phyloP scores from a whole-genome alignment of 2,113 vertebrate genomes.

The Enhydra lutris region DNA sequence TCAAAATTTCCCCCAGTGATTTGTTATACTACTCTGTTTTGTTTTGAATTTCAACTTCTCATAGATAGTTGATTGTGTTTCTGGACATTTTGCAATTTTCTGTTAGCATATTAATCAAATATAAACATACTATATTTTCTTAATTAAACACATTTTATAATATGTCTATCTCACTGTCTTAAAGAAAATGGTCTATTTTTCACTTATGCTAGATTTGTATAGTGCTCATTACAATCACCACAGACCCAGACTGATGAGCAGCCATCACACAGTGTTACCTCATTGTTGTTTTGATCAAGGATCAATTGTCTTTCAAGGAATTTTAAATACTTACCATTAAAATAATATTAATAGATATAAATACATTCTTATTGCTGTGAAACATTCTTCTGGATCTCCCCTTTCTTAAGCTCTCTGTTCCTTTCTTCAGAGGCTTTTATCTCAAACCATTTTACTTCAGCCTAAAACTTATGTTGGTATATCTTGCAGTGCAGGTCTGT shows the following conservation, averaged over 20 bases:
- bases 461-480: not conserved
- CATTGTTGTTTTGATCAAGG: not conserved
- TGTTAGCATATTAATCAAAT: not conserved
- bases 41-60: not conserved
- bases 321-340: not conserved
- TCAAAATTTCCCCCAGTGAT: not conserved
- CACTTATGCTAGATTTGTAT: not conserved
- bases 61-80: not conserved
- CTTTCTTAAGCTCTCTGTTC: not conserved
- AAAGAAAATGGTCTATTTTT: not conserved
- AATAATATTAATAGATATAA: not conserved
- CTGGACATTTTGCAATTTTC: not conserved
- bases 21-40: not conserved
- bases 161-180: not conserved
- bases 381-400: not conserved
- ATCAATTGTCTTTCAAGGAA: not conserved
- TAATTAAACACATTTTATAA: not conserved
- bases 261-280: rapidly evolving
- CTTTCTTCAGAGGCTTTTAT: not conserved
- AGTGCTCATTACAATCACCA: not conserved
- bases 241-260: not conserved
- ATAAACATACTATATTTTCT: not conserved
- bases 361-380: not conserved
- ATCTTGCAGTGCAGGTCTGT: not conserved
- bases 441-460: not conserved